Evolutionary conservation across 2,888 invertebrate species (phyloP), one percentile per base, ranked within the genome.

Genomic region (Oligia strigilis): DNA sequence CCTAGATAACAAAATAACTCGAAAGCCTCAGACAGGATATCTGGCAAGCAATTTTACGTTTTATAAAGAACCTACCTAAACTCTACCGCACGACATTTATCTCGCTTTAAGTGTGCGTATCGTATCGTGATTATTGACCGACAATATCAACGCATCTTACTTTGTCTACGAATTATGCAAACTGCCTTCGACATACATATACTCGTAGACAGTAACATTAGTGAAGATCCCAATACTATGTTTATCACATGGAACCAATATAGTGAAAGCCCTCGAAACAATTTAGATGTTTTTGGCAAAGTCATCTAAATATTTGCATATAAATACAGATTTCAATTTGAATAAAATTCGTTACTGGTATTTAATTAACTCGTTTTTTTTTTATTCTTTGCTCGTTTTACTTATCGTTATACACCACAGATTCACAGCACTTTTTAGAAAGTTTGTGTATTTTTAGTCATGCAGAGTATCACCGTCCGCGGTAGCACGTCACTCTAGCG

Each of bases 361-460:
- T 58, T 75, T 66, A 64, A 70, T 75, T 60, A 79, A 74, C 78
- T 73, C 43, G 66, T 80, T 85, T 82, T 69, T 78, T 29, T 46
- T 78, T 62, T 58, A 77, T 67, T 77, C 66, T 85, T 77, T 77
- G 78, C 75, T 77, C 78, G 40, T 72, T 62, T 73, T n/a, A 67
- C 80, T 82, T 82, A 82, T 75, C 69, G 74, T 67, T 81, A 78
- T 90, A 92, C 91, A 93, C 92, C 92, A 93, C 91, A 91, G 89
- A 89, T 93, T 94, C 94, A 94, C 94, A 94, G 94, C 94, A 93
- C 94, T 91, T 91, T 90, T 92, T 90, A 89, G 76, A 87, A 87
- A 90, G 86, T 91, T 80, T 85, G 29, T 79, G 74, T 73, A 77
- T 81, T 78, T 81, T 78, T 85, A 73, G 75, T 72, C 62, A 60